phyloP scores from a whole-genome alignment of 2,888 invertebrate species.

The Athripsodes cinereus region DNA sequence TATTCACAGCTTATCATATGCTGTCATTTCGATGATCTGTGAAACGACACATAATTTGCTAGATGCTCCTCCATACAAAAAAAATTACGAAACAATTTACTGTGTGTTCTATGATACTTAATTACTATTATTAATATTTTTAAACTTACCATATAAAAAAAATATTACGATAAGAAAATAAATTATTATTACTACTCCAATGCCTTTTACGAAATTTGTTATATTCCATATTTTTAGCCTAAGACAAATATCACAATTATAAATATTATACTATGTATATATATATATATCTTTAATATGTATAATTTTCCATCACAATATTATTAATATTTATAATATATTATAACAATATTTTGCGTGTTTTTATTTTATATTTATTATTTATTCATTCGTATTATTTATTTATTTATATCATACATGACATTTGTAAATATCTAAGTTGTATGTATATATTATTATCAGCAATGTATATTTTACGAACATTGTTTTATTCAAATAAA shows the following conservation, averaged over 20 bases:
- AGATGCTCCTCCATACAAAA: too few relatives aligned
- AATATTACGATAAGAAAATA: too few relatives aligned
- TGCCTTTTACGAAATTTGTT: not conserved
- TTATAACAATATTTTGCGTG: too few relatives aligned
- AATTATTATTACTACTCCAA: not conserved
- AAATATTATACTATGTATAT: too few relatives aligned
- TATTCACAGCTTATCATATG: not conserved
- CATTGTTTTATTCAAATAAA: conserved; percentile 1
- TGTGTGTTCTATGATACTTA: not conserved
- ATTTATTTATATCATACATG: not conserved
- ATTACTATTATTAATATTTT: too few relatives aligned
- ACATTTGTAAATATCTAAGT: not conserved
- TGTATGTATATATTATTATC: not conserved
- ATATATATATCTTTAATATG: too few relatives aligned
- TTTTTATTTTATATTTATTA: too few relatives aligned
- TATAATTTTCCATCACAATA: too few relatives aligned
- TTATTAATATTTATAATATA: too few relatives aligned
- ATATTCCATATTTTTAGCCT: not conserved
- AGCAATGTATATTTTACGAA: not conserved
- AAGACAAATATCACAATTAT: not conserved
- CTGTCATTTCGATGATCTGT: too few relatives aligned
- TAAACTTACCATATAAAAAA: too few relatives aligned
- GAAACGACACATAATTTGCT: too few relatives aligned
- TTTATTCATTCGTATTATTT: not conserved
- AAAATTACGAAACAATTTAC: not conserved